A percentile compares a stretch with the other conserved stretches of the same genome.
These are phyloP conservation scores for Eretmochelys imbricata DNA, from an alignment of 2,113 vertebrate species.

Conservation along the genomic window DNA sequence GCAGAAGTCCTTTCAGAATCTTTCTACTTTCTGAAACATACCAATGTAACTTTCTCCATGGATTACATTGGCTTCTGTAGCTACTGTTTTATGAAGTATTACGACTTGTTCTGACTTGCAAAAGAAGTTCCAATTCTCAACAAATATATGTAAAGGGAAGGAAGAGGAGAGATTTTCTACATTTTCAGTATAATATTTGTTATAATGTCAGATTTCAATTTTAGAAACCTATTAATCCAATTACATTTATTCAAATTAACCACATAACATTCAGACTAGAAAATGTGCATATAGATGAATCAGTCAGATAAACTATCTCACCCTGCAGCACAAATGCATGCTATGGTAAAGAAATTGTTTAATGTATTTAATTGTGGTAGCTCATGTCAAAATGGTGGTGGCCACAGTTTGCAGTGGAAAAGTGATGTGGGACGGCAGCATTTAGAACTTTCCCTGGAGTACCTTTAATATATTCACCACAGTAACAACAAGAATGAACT, in stretches of 20 bases:
- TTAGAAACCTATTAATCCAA: background rate
- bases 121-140: conserved; percentile 17
- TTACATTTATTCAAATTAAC: background rate
- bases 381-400: background rate
- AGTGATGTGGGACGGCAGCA: background rate
- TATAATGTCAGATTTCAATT: background rate
- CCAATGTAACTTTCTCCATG: background rate
- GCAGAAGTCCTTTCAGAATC: background rate
- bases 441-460: background rate
- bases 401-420: background rate
- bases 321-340: background rate
- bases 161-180: background rate
- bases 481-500: background rate
- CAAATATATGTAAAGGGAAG: background rate
- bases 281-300: background rate
- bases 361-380: background rate
- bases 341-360: background rate
- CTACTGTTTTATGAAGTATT: background rate
- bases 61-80: background rate
- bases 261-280: background rate
- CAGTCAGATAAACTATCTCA: background rate
- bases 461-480: background rate
- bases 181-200: background rate
- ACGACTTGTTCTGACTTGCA: conserved; percentile 51
- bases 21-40: background rate